Base-by-base conservation (phyloP, 2,888 invertebrate species). In the Clepsis dumicolana region DNA sequence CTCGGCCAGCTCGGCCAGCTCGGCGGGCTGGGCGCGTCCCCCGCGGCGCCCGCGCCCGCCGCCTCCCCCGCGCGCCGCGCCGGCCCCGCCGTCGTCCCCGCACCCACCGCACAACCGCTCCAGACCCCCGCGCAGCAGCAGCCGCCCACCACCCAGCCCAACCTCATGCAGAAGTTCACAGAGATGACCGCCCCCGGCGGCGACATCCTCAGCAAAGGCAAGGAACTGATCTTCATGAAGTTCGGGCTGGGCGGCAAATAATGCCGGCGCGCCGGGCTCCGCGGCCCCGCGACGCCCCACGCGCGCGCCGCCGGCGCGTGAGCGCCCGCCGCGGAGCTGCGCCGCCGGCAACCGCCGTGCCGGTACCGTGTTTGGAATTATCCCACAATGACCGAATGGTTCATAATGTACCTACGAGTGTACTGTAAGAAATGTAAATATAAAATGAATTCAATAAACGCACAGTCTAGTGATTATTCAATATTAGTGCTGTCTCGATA, bases 171-270 rank as follows among this genome's bases (percentile, higher is more conserved):
- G 88, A 98, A 98, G 91, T 95, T 98, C 86, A 96, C 97, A 80
- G 98, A 98, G 87, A 97, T 98, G 94, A 97, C 97, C 67, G 96
- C 96, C 72, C 97, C 97, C 77, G 98, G 98, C 73, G 97, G 97
- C 80, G 98, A 98, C 86, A 97, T 98, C 78, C 94, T 98, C 80
- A 97, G 98, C 84, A 98, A 98, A 91, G 98, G 98, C 83, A 98
- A 98, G 94, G 98, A 98, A 94, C 96, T 98, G 77, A 97, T 98
- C 88, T 98, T 98, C 92, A 98, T 98, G 96, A 97, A 97, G 94
- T 98, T 98, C 90, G 98, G 98, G 76, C 95, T 98, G 79, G 97
- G 97, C 83, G 96, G 96, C 84, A 95, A 95, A 95, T 95, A 95
- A 95, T 91, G 88, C 76, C 83, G 87, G 89, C 80, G 81, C 74